Conservation (phyloP, 2,113 vertebrate genomes). For the Lepus europaeus region DNA sequence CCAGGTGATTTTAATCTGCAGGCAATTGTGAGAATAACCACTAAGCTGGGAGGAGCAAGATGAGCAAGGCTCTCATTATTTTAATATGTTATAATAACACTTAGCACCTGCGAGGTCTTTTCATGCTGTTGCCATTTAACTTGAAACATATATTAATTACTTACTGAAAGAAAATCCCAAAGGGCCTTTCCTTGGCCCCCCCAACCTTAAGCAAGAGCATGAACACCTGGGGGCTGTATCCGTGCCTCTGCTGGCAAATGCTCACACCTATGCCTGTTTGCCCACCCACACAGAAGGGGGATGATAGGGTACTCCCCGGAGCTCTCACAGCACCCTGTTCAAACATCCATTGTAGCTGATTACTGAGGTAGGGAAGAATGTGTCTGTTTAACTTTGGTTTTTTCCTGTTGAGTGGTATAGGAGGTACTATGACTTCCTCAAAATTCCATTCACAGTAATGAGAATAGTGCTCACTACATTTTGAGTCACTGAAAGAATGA, state of each 20-base stretch:
- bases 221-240: slow-evolving; percentile 64
- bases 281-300: slow-evolving; percentile 39
- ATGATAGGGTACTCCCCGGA: not conserved
- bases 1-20: slow-evolving; percentile 53
- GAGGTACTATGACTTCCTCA: not conserved
- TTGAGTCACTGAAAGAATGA: not conserved
- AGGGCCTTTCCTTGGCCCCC: slow-evolving; percentile 59
- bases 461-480: not conserved
- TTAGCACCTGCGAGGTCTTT: slow-evolving; percentile 70
- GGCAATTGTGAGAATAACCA: slow-evolving; percentile 19
- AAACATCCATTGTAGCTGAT: not conserved
- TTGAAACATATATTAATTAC: slow-evolving; percentile 76
- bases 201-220: slow-evolving; percentile 21
- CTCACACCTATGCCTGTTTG: slow-evolving; percentile 9
- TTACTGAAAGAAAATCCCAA: slow-evolving; percentile 72
- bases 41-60: slow-evolving; percentile 51
- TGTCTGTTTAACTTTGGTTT: not conserved
- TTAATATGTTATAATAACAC: slow-evolving; percentile 77
- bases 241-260: not conserved
- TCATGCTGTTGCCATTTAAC: slow-evolving; percentile 71
- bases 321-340: not conserved
- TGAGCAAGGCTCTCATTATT: slow-evolving; percentile 74
- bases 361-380: not conserved
- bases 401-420: not conserved
- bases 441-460: not conserved